Evolutionary conservation across 2,888 invertebrate species (phyloP).

Genomic region (Tetramorium bicarinatum): DNA sequence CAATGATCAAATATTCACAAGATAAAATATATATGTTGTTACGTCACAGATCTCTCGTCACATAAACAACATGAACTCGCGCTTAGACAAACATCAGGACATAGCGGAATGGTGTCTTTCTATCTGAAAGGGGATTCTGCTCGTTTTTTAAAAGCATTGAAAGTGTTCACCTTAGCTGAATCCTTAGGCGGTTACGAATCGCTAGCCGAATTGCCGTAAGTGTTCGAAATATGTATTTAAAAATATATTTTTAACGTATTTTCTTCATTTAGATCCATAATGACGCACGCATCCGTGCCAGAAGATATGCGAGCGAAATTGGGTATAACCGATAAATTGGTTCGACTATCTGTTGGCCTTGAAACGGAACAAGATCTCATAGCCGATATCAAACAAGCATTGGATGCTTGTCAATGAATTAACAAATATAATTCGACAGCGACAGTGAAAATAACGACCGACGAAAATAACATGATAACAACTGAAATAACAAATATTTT

Average conservation of each 20-base stretch:
- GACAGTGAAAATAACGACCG: background rate
- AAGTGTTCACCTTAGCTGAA: slow-evolving; percentile 95
- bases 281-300: slow-evolving; percentile 98
- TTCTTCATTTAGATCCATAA: slow-evolving; percentile 89
- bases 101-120: slow-evolving; percentile 97
- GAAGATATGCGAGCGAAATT: slow-evolving; percentile 90
- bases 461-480: too few relatives aligned
- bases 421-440: background rate
- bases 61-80: slow-evolving; percentile 95
- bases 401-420: slow-evolving; percentile 87
- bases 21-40: background rate
- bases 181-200: slow-evolving; percentile 98
- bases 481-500: background rate
- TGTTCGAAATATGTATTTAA: slow-evolving; percentile 73
- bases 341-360: slow-evolving; percentile 96
- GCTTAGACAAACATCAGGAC: slow-evolving; percentile 93
- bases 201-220: slow-evolving; percentile 97
- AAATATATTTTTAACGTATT: slow-evolving; percentile 9
- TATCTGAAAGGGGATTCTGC: slow-evolving; percentile 93
- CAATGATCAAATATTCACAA: background rate
- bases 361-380: slow-evolving; percentile 96
- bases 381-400: slow-evolving; percentile 93
- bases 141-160: slow-evolving; percentile 91
- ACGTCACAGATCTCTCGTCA: slow-evolving; percentile 90
- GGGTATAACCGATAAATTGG: slow-evolving; percentile 94